Base-by-base conservation (phyloP, 2,113 vertebrate genomes). In the Chaetodon auriga region DNA sequence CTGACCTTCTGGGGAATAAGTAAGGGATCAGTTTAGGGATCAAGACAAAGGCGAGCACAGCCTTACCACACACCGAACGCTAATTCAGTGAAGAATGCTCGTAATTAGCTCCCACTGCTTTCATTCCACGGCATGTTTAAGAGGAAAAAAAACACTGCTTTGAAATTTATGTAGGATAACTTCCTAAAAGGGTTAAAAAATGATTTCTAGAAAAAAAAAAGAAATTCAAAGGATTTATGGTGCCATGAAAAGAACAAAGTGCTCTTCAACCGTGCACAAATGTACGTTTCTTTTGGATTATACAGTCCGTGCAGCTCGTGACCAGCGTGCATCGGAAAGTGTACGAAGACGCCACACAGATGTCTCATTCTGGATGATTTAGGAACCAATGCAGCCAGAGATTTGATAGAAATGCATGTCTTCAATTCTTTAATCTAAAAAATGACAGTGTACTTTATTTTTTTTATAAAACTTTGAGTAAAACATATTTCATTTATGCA, bases 11-110 rank as follows among this genome's bases (percentile, higher is more conserved):
- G 93, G 95, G 96, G 96, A 98, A 96, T 97, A 97, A 98, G 97
- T 96, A 96, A 82, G 93, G 96, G 97, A 96, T 97, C 96, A 96
- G 96, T 96, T 96, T 96, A 95, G 95, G 96, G 96, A 96, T 97
- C 95, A 97, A 95, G 95, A 97, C 89, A 93, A 95, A 96, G 95
- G 93, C 94, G 94, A 94, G 94, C 85, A 87, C 93, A 95, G 96
- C 96, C 96, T 97, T 97, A 96, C 96, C 96, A 96, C 97, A 97
- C 96, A 96, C 96, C 90, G 84, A 95, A 96, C 95, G 94, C 96
- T 98, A 98, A 99, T 99, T 97, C 97, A 98, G 96, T 93, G 92
- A 97, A 96, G 97, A 99, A 98, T 99, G 97, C 93, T 96, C 94
- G 90, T 97, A 97, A 99, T 98, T 97, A 98, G 97, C 95, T 94